Evolutionary conservation across 23 tunicate species (phyloP).

Genomic region (Halocynthia aurantium): DNA sequence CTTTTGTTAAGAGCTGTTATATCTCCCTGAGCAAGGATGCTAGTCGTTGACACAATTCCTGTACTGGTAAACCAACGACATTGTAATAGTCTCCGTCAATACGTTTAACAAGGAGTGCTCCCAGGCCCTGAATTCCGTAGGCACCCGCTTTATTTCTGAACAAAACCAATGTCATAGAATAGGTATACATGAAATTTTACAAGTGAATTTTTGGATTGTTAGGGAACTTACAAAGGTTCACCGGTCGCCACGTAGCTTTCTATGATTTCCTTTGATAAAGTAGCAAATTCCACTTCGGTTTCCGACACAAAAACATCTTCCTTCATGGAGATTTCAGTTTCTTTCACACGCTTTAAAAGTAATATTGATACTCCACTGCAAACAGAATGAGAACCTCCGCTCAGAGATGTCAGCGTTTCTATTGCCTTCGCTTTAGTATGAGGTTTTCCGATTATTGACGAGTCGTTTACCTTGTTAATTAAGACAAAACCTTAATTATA

Average conservation of each 20-base stretch:
- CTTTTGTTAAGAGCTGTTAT: too few species aligned
- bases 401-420: constrained; percentile 38
- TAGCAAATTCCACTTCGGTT: constrained; percentile 54
- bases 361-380: constrained; percentile 64
- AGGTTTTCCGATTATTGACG: constrained; percentile 82
- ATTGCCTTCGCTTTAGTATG: constrained; percentile 51
- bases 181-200: not conserved
- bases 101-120: constrained; percentile 66
- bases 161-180: not conserved
- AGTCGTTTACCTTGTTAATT: constrained; percentile 29
- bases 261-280: constrained; percentile 29
- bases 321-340: not conserved
- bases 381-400: constrained; percentile 52
- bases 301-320: constrained; percentile 42
- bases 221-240: constrained; percentile 74
- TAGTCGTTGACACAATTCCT: constrained; percentile 36
- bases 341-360: constrained; percentile 8
- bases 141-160: constrained; percentile 96
- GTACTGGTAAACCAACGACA: constrained; percentile 88
- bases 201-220: not conserved
- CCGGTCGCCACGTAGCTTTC: constrained; percentile 62
- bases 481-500: too few species aligned
- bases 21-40: constrained; percentile 18
- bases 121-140: constrained; percentile 92
- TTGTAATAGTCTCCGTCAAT: constrained; percentile 85